Percentiles rank a stretch among this genome's conserved stretches.
phyloP scores from a whole-genome alignment of 2,113 vertebrate genomes.

The Phodopus roborovskii region DNA sequence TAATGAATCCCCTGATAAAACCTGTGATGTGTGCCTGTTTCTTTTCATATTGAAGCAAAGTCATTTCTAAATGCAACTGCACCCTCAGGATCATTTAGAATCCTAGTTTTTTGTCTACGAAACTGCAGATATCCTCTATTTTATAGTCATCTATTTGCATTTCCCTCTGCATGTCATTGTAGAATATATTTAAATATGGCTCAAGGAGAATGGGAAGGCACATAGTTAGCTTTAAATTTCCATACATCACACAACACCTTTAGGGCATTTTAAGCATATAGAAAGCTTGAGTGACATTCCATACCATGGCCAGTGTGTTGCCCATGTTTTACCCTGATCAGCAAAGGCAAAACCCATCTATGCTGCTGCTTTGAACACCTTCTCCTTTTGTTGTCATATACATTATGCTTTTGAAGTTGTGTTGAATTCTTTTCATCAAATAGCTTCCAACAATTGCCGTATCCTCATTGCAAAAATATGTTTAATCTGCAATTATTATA shows the following conservation, averaged over 20 bases:
- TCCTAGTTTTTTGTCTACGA: neutral
- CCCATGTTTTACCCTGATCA: neutral
- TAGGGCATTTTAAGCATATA: neutral
- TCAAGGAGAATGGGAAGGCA: neutral
- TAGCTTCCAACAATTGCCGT: neutral
- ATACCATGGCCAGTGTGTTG: too few species aligned
- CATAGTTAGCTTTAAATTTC: neutral
- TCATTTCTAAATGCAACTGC: neutral
- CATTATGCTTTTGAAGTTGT: neutral
- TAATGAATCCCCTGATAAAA: neutral
- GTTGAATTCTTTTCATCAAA: neutral
- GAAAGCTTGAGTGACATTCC: neutral
- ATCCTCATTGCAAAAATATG: neutral
- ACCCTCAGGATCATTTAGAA: neutral
- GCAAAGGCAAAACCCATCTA: neutral
- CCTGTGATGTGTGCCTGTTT: neutral
- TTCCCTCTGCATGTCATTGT: neutral
- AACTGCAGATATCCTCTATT: neutral
- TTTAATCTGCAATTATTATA: neutral
- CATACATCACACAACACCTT: neutral
- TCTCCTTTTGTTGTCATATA: neutral
- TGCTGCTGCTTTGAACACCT: neutral
- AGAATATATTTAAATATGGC: neutral
- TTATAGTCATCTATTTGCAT: neutral
- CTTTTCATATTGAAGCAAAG: neutral